A percentile compares a stretch with the other conserved stretches of the same genome.
phyloP scores from a whole-genome alignment of 2,888 invertebrate species.

The Timema cristinae region DNA sequence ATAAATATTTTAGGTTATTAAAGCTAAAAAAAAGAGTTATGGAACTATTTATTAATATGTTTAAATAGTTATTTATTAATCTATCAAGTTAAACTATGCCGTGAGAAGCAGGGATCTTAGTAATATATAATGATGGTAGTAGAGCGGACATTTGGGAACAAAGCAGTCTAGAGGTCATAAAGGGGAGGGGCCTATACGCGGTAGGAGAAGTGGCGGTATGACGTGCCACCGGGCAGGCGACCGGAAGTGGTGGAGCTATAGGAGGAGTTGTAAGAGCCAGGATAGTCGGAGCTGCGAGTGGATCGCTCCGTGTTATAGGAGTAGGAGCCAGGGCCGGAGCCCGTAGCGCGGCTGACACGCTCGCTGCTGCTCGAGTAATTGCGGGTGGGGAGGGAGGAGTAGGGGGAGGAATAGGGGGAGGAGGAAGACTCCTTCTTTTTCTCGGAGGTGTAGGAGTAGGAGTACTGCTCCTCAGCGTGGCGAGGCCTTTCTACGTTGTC shows the following conservation, averaged over 20 bases:
- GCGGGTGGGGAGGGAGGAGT: constrained; percentile 58
- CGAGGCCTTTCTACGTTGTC: constrained; percentile 65
- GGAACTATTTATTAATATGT: too few species aligned
- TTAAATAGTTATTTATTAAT: too few species aligned
- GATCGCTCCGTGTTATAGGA: constrained; percentile 71
- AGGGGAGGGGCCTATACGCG: constrained; percentile 62
- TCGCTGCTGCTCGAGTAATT: constrained; percentile 66
- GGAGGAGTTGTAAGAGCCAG: constrained; percentile 72
- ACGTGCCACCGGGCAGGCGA: constrained; percentile 76
- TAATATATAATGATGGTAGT: too few species aligned
- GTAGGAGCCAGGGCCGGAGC: constrained; percentile 68
- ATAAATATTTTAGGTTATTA: too few species aligned
- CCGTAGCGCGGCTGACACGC: constrained; percentile 60
- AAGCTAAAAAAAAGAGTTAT: too few species aligned
- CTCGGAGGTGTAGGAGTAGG: constrained; percentile 71
- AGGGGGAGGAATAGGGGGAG: constrained; percentile 39
- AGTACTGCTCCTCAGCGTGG: constrained; percentile 77
- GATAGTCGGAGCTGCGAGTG: constrained; percentile 60
- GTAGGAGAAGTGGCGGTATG: constrained; percentile 82
- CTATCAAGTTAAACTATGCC: too few species aligned
- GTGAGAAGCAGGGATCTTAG: too few species aligned
- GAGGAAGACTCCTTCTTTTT: constrained; percentile 51
- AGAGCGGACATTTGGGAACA: background rate
- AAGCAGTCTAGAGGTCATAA: constrained; percentile 29
- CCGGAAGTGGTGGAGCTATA: constrained; percentile 76